Evolutionary conservation across 2,797 vertebrate genomes (phyloP), one percentile per base, ranked within the genome.

Genomic region (Novumbra hubbsi): DNA sequence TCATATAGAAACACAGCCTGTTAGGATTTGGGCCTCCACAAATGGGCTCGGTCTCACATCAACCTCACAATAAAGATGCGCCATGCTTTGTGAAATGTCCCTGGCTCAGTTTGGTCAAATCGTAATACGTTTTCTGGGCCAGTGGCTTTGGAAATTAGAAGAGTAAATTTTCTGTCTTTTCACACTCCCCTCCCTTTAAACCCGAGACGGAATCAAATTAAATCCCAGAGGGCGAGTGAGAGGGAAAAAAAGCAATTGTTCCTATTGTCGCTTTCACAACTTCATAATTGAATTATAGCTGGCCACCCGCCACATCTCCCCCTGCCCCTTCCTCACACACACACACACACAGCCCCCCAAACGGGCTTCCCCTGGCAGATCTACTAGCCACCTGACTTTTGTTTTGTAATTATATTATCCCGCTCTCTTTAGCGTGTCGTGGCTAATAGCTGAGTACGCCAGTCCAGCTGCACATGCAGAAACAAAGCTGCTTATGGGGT

Each of bases 351-450:
- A 80, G 84, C 81, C n/a, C 69, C 69, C 78, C 84, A 77, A 87
- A 88, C 73, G 84, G 85, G 86, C 85, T 87, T 77, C 86, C 87
- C 73, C 85, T 81, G 81, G 82, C 88, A 86, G 78, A 86, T 87
- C 85, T 81, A 71, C 80, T 85, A 86, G 86, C 90, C 91, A 92
- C 91, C 90, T 92, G 91, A 92, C 91, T 92, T 92, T 92, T 92
- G 90, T 92, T 92, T 92, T 88, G 88, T 92, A 92, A 92, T 92
- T 90, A 91, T 91, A 92, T 92, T 92, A 92, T 86, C 88, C 87
- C 81, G 87, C 88, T 85, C 88, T 90, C 84, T 90, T 88, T 88
- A 87, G 88, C 87, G 73, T 84, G 89, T 89, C 83, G 85, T 41
- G 67, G 89, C 90, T 92, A 92, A 92, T 92, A 89, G 91, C 88